phyloP scores from a whole-genome alignment of 2,888 invertebrate species.

The Liodrosophila aerea region DNA sequence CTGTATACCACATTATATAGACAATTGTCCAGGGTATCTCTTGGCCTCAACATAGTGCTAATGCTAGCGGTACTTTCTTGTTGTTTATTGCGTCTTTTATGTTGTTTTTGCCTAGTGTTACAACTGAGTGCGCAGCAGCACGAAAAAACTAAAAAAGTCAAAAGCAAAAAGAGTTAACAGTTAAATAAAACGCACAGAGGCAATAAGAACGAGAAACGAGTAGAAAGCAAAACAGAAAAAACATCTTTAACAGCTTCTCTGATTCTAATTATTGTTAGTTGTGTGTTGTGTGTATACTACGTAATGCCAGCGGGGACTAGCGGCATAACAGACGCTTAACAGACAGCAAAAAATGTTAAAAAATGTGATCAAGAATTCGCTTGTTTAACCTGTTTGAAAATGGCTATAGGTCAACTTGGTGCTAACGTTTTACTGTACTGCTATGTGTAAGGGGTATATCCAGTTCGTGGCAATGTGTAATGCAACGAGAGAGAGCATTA shows the following conservation, averaged over 20 bases:
- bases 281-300: not conserved
- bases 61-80: not conserved
- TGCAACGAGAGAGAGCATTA: too few species aligned
- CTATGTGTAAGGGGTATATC: too few species aligned
- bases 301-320: not conserved
- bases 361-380: too few species aligned
- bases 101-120: conserved; percentile 20
- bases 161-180: conserved; percentile 5
- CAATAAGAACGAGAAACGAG: conserved; percentile 35
- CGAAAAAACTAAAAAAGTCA: not conserved
- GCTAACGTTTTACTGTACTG: too few species aligned
- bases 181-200: conserved; percentile 25
- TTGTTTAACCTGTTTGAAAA: too few species aligned
- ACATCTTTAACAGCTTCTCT: conserved; percentile 13
- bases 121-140: conserved; percentile 37
- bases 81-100: not conserved
- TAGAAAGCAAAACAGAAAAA: conserved; percentile 4
- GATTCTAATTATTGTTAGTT: conserved; percentile 14
- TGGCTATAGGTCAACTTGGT: too few species aligned
- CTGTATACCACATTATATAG: too few species aligned
- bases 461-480: too few species aligned
- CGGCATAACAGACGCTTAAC: conserved; percentile 1
- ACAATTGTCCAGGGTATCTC: too few species aligned
- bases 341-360: too few species aligned
- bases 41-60: not conserved